These are phyloP conservation scores for Pholis gunnellus DNA, from an alignment of 2,113 vertebrate genomes.

Conservation along the genomic window DNA sequence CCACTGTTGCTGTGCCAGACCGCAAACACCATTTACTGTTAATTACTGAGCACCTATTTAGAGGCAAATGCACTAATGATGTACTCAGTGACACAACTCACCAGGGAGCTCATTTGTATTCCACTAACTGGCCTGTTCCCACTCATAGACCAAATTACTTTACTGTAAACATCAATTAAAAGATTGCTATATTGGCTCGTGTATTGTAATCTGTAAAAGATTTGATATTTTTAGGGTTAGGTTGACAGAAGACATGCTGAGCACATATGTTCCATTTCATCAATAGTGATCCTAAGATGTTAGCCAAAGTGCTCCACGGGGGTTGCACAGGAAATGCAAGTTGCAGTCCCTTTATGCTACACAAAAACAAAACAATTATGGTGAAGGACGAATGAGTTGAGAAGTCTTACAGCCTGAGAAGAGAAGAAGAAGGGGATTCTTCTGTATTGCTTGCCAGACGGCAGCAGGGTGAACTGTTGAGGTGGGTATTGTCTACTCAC, in stretches of 20 bases:
- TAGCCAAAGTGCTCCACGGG: not conserved
- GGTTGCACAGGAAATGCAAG: not conserved
- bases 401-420: not conserved
- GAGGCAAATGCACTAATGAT: constrained; percentile 31
- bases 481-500: not conserved
- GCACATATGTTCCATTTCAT: not conserved
- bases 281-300: not conserved
- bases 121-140: not conserved
- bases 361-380: not conserved
- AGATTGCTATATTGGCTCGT: not conserved
- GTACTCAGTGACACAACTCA: constrained; percentile 23
- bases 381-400: not conserved
- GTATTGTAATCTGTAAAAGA: not conserved
- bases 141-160: not conserved
- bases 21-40: constrained; percentile 48
- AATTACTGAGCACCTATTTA: constrained; percentile 43
- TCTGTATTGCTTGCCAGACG: too few species aligned
- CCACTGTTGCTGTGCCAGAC: constrained; percentile 9
- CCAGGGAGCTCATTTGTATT: constrained; percentile 34
- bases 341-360: not conserved
- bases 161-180: not conserved
- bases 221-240: not conserved
- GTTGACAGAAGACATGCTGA: not conserved
- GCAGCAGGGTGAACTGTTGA: too few species aligned
- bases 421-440: not conserved